phyloP scores from a whole-genome alignment of 2,797 vertebrate genomes.

The Zenarchopterus dispar region DNA sequence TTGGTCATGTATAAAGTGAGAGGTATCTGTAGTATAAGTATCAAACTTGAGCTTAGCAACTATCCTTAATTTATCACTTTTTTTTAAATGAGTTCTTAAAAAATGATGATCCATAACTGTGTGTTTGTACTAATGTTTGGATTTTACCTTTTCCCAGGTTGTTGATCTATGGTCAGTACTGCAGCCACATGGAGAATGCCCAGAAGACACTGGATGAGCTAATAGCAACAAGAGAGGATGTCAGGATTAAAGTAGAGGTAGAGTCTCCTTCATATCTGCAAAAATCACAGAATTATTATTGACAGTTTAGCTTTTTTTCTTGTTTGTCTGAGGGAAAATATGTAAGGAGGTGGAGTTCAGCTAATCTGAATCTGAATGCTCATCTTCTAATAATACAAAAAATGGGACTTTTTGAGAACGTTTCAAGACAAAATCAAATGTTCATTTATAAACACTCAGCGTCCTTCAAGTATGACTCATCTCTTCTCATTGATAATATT shows the following conservation, averaged over 20 bases:
- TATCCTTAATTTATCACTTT: slow-evolving; percentile 2
- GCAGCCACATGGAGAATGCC: slow-evolving; percentile 96
- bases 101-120: background rate
- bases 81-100: background rate
- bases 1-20: too few relatives aligned
- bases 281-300: background rate
- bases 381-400: too few relatives aligned
- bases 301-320: background rate
- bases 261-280: background rate
- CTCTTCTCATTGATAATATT: too few relatives aligned
- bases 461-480: too few relatives aligned
- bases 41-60: background rate
- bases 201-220: slow-evolving; percentile 94
- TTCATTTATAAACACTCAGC: too few relatives aligned
- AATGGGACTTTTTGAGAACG: too few relatives aligned
- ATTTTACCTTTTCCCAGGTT: slow-evolving; percentile 79
- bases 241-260: slow-evolving; percentile 95
- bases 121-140: slow-evolving; percentile 9
- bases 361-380: too few relatives aligned
- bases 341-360: background rate
- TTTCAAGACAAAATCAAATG: too few relatives aligned
- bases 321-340: background rate
- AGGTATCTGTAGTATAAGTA: background rate
- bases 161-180: slow-evolving; percentile 97
- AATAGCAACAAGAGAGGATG: slow-evolving; percentile 89